Evolutionary conservation across 2,113 vertebrate species (phyloP), one percentile per base, ranked within the genome.

Genomic region (Alouatta palliata): DNA sequence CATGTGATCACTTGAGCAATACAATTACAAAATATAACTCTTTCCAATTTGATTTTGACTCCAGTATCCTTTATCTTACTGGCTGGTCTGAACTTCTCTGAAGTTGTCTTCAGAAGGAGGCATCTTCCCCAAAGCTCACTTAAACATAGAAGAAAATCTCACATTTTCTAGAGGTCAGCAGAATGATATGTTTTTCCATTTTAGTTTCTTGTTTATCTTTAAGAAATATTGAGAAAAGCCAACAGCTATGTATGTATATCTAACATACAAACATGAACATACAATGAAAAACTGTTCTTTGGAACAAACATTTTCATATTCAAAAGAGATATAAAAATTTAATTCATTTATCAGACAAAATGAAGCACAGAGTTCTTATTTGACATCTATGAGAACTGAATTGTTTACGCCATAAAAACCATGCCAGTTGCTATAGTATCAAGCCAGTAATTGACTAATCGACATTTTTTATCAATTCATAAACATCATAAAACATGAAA

Each of bases 261-360:
- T 75, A 23, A n/a, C 8, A 84, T 8, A 54, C 20, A 82, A 25
- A 56, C 37, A 80, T 32, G 21, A 1, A 45, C 2, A 54, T 5
- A 88, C 10, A 83, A 91, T 68, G 40, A 45, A 93, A 90, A 86
- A 64, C 13, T 83, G 8, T 79, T 87, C 32, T 61, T 89, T 47
- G 49, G 49, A 96, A 66, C 37, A 76, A 77, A 90, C 11, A 95
- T 92, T 89, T 19, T 82, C 58, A 58, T 47, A 85, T 89, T 47
- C 11, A 86, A 96, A 89, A 81, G 52, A 71, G 27, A 5, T 14
- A 21, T 6, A 56, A 37, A 61, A 27, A n/a, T 52, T 64, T 45
- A 91, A 75, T 43, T 75, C 8, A 54, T 61, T 84, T 92, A 81
- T 79, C 8, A 52, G n/a, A 87, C 79, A 70, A 79, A 85, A 91